phyloP scores from a whole-genome alignment of 2,888 invertebrate species.

The Danaus chrysippus region DNA sequence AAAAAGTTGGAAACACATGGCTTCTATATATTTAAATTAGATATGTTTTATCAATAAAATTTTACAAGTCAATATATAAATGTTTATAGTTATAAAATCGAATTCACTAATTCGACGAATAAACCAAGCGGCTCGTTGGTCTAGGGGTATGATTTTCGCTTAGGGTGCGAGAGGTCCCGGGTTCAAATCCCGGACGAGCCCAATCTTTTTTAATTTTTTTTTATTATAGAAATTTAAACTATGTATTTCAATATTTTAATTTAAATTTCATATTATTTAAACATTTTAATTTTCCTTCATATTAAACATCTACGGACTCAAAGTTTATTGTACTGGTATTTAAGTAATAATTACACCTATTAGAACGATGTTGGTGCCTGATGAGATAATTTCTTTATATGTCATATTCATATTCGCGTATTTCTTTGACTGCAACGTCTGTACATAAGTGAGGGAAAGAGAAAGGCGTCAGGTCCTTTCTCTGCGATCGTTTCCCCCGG shows the following conservation, averaged over 20 bases:
- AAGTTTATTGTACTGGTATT: too few species aligned
- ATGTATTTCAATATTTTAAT: too few species aligned
- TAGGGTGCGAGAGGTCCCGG: constrained; percentile 81
- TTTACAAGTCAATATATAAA: too few species aligned
- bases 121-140: constrained; percentile 70
- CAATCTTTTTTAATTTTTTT: constrained; percentile 39
- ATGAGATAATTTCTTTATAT: background rate
- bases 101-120: background rate
- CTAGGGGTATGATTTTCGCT: constrained; percentile 41
- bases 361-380: background rate
- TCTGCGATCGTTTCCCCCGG: constrained; percentile 43
- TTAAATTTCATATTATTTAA: too few species aligned
- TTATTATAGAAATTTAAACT: too few species aligned
- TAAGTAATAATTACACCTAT: too few species aligned
- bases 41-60: too few species aligned
- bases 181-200: constrained; percentile 81
- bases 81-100: background rate
- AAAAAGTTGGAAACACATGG: too few species aligned
- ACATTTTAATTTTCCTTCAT: too few species aligned
- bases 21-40: too few species aligned
- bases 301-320: too few species aligned
- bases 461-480: constrained; percentile 44
- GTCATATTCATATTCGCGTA: constrained; percentile 12
- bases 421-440: constrained; percentile 25
- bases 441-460: constrained; percentile 37